Conservation (phyloP, 2,113 vertebrate genomes). For the Melozone crissalis region DNA sequence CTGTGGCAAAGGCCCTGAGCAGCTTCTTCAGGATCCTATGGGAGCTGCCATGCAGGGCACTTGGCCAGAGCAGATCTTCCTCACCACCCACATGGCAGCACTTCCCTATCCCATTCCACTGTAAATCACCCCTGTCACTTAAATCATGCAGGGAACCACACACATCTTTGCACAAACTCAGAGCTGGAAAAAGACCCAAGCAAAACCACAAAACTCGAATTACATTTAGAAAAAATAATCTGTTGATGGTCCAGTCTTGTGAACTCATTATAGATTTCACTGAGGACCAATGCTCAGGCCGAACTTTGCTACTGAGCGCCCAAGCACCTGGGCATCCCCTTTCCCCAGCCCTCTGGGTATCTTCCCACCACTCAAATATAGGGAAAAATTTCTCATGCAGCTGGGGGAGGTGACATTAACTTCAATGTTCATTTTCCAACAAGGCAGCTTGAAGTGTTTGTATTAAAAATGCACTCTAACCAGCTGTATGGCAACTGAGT, state of each 20-base stretch:
- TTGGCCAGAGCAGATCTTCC: not conserved
- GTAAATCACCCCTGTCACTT: not conserved
- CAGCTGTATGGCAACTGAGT: not conserved
- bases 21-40: not conserved
- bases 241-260: not conserved
- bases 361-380: not conserved
- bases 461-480: not conserved
- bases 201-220: not conserved
- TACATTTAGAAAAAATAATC: not conserved
- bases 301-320: accelerated
- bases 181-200: not conserved
- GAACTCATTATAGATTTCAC: not conserved
- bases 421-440: not conserved
- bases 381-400: not conserved
- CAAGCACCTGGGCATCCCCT: not conserved
- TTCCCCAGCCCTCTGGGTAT: not conserved
- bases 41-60: not conserved
- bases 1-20: not conserved
- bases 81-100: accelerated
- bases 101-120: accelerated
- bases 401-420: not conserved
- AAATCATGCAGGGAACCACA: not conserved
- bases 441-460: not conserved
- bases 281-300: not conserved
- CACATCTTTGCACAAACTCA: not conserved